These are phyloP conservation scores for Pachypsylla venusta DNA, from an alignment of 1,140 invertebrate species.

Conservation along the genomic window DNA sequence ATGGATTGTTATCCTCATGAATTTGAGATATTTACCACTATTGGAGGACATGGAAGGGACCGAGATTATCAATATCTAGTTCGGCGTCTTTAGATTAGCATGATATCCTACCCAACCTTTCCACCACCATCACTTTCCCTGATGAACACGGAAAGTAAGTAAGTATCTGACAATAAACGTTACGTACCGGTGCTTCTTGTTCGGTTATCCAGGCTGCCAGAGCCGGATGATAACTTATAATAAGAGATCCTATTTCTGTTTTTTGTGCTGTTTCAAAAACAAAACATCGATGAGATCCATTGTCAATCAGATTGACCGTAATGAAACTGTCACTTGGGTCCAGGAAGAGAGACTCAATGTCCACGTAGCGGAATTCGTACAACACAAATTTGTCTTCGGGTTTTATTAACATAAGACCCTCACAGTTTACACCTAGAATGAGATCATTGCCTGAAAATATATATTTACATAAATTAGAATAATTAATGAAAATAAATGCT, in stretches of 20 bases:
- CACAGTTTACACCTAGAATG: slow-evolving; percentile 76
- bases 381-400: slow-evolving; percentile 79
- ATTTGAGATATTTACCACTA: too few species aligned
- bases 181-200: slow-evolving; percentile 49
- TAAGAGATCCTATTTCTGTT: slow-evolving; percentile 78
- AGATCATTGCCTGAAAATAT: slow-evolving; percentile 35
- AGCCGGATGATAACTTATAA: slow-evolving; percentile 76
- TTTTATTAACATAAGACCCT: slow-evolving; percentile 76
- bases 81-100: too few species aligned
- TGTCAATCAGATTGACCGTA: slow-evolving; percentile 48
- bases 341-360: slow-evolving; percentile 78
- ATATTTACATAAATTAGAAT: neutral
- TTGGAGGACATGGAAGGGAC: too few species aligned
- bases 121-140: too few species aligned
- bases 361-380: slow-evolving; percentile 72
- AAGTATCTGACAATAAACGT: too few species aligned
- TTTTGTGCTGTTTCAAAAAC: slow-evolving; percentile 85
- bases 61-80: too few species aligned
- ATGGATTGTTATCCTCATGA: slow-evolving; percentile 25
- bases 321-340: slow-evolving; percentile 86
- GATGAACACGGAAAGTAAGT: too few species aligned
- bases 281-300: slow-evolving; percentile 61
- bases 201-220: slow-evolving; percentile 75
- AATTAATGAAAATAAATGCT: slow-evolving; percentile 8
- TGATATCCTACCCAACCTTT: too few species aligned